Conservation (phyloP, 1,140 invertebrate species). For the honey bee (Apis mellifera) region DNA sequence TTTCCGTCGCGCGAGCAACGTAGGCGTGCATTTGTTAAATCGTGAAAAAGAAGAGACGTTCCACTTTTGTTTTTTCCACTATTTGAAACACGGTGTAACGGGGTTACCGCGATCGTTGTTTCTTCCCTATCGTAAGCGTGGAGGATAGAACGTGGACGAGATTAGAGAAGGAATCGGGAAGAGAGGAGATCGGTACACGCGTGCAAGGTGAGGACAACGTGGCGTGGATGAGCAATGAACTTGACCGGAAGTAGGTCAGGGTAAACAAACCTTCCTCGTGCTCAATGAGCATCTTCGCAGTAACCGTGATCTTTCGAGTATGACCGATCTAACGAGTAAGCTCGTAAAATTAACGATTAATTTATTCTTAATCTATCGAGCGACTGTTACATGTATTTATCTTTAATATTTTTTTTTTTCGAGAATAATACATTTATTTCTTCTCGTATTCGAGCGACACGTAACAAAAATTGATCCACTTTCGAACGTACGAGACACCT, state of each 20-base stretch:
- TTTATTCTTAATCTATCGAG: no score
- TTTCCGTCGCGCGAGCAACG: neutral
- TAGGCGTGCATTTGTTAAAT: neutral
- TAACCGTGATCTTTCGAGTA: conserved; percentile 29
- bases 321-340: conserved; percentile 14
- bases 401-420: neutral
- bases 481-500: conserved; percentile 6
- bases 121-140: neutral
- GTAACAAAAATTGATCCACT: conserved; percentile 15
- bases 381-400: neutral
- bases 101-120: neutral
- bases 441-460: no score
- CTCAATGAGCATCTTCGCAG: conserved; percentile 43
- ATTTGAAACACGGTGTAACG: no score
- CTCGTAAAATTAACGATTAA: no score
- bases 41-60: neutral
- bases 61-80: neutral
- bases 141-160: neutral
- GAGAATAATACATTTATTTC: no score
- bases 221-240: conserved; percentile 76
- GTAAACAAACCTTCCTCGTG: conserved; percentile 67
- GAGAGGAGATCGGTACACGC: conserved; percentile 32
- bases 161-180: conserved; percentile 9
- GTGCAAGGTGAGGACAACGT: conserved; percentile 49
- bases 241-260: conserved; percentile 78